phyloP scores from a whole-genome alignment of 2,797 vertebrate species.

The Phrynocephalus forsythii region DNA sequence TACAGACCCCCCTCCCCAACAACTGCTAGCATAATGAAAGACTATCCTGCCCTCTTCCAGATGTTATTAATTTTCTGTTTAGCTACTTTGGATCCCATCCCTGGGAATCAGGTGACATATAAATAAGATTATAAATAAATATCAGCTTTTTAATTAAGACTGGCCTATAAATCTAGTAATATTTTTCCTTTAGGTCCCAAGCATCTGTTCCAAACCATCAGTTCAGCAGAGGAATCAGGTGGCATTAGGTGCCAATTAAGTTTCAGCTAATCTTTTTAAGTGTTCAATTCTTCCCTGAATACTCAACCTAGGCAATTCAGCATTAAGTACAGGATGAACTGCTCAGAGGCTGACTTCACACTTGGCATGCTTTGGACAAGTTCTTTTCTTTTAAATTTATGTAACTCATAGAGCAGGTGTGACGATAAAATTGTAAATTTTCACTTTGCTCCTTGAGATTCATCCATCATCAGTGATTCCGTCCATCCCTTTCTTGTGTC shows the following conservation, averaged over 20 bases:
- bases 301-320: too few species aligned
- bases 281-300: background rate
- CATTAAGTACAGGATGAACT: background rate
- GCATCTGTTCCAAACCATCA: background rate
- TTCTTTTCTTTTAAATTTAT: background rate
- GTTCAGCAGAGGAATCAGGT: background rate
- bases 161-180: background rate
- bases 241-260: too few species aligned
- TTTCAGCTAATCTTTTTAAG: background rate
- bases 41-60: background rate
- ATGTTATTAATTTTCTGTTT: too few species aligned
- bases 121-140: too few species aligned
- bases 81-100: too few species aligned
- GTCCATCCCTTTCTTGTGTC: too few species aligned
- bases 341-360: background rate
- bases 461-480: background rate
- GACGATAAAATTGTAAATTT: background rate
- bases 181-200: too few species aligned
- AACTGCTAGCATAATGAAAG: background rate
- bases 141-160: background rate
- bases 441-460: background rate
- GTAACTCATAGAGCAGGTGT: background rate
- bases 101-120: too few species aligned
- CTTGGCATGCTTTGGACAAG: background rate
- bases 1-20: background rate